Evolutionary conservation across 2,113 vertebrate species (phyloP).

Genomic region (Corythornis madagascariensis): DNA sequence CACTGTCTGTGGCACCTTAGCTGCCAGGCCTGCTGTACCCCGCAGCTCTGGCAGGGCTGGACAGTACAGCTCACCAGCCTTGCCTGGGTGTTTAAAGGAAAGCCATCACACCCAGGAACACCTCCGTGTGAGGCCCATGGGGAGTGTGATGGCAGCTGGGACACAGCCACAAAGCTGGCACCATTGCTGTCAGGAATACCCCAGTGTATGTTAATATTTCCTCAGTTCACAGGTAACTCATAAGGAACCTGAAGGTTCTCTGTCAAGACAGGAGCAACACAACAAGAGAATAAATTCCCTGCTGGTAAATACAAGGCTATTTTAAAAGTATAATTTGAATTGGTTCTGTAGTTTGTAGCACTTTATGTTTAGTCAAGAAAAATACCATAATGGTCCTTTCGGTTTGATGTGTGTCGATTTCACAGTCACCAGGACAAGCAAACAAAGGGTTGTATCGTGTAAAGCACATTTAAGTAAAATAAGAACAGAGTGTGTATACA

Average conservation of each 20-base stretch:
- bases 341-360: background rate
- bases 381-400: background rate
- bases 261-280: background rate
- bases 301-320: background rate
- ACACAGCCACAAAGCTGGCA: rapidly evolving
- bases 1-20: rapidly evolving
- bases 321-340: background rate
- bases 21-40: background rate
- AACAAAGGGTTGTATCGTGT: background rate
- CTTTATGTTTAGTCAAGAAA: background rate
- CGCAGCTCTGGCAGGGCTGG: background rate
- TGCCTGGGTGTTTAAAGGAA: rapidly evolving
- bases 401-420: background rate
- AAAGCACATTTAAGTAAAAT: rapidly evolving
- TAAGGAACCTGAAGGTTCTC: background rate
- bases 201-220: rapidly evolving
- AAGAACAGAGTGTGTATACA: background rate
- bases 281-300: background rate
- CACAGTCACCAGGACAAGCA: background rate
- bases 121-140: rapidly evolving
- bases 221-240: background rate
- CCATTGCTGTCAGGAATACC: background rate
- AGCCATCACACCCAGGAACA: background rate
- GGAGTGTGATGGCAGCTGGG: background rate
- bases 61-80: background rate